These are phyloP conservation scores for Phalangium opilio DNA, from an alignment of 2,888 invertebrate genomes.

Conservation along the genomic window DNA sequence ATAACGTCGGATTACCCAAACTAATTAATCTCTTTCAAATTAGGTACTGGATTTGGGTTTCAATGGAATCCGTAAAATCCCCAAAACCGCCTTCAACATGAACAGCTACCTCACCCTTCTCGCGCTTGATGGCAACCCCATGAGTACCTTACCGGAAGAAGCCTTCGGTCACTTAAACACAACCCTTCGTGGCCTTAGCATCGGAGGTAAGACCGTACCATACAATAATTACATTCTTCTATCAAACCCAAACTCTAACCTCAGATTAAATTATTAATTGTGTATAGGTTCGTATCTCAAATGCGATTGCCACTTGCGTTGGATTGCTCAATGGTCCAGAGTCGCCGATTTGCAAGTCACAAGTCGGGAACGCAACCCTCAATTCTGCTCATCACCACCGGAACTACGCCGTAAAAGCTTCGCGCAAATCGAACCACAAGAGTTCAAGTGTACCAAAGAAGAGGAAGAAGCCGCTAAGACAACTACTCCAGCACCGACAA, in stretches of 20 bases:
- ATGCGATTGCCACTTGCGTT: conserved; percentile 71
- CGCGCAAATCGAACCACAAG: conserved; percentile 68
- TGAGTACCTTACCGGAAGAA: conserved; percentile 63
- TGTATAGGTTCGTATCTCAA: conserved; percentile 50
- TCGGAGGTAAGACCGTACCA: conserved; percentile 56
- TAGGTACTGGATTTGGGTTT: conserved; percentile 79
- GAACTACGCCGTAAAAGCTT: conserved; percentile 65
- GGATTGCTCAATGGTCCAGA: conserved; percentile 82
- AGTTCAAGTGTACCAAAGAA: conserved; percentile 17
- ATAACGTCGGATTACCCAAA: too few relatives aligned
- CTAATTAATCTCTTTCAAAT: too few relatives aligned
- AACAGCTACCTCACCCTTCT: conserved; percentile 70
- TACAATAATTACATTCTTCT: not conserved
- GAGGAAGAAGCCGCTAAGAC: conserved; percentile 2
- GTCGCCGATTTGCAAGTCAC: conserved; percentile 78
- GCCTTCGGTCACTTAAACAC: conserved; percentile 63
- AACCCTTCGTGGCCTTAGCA: conserved; percentile 65
- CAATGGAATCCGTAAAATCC: conserved; percentile 67
- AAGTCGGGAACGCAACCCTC: conserved; percentile 75
- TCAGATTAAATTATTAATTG: conserved; percentile 31
- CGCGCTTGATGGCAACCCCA: conserved; percentile 78
- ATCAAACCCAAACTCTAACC: not conserved
- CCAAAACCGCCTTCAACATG: conserved; percentile 58
- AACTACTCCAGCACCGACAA: conserved; percentile 21
- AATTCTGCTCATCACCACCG: conserved; percentile 74